Percentiles rank a stretch among this genome's conserved stretches.
Evolutionary conservation across 1,140 invertebrate genomes (phyloP).

Genomic region (Geopemphigus sp.): DNA sequence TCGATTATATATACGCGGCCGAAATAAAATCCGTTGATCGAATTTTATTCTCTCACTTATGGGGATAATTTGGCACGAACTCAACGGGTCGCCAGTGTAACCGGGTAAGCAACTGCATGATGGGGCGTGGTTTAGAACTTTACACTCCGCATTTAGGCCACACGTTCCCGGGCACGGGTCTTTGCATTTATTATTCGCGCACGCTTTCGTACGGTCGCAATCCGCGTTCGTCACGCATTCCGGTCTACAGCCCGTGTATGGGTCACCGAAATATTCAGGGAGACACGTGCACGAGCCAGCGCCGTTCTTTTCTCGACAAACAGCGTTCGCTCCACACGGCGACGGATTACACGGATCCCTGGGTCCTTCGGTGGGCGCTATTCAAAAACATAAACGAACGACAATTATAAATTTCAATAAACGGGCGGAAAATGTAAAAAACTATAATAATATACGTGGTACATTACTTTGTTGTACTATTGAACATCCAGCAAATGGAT

Average conservation of each 20-base stretch:
- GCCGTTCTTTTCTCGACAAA: constrained; percentile 72
- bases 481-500: constrained; percentile 77
- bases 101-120: constrained; percentile 65
- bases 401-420: constrained; percentile 44
- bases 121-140: constrained; percentile 67
- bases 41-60: constrained; percentile 51
- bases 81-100: constrained; percentile 68
- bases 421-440: neutral
- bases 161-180: constrained; percentile 75
- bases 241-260: constrained; percentile 62
- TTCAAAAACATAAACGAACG: constrained; percentile 59
- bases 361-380: constrained; percentile 56
- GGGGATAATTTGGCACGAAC: constrained; percentile 57
- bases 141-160: constrained; percentile 69
- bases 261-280: constrained; percentile 67
- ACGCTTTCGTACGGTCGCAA: constrained; percentile 67
- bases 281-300: constrained; percentile 70
- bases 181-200: constrained; percentile 70
- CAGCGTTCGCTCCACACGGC: constrained; percentile 73
- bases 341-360: constrained; percentile 67
- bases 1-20: constrained; percentile 31
- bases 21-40: neutral
- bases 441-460: no score
- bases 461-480: constrained; percentile 55
- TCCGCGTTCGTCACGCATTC: constrained; percentile 70